phyloP scores from a whole-genome alignment of 2,113 vertebrate genomes.

The Columba janthina region DNA sequence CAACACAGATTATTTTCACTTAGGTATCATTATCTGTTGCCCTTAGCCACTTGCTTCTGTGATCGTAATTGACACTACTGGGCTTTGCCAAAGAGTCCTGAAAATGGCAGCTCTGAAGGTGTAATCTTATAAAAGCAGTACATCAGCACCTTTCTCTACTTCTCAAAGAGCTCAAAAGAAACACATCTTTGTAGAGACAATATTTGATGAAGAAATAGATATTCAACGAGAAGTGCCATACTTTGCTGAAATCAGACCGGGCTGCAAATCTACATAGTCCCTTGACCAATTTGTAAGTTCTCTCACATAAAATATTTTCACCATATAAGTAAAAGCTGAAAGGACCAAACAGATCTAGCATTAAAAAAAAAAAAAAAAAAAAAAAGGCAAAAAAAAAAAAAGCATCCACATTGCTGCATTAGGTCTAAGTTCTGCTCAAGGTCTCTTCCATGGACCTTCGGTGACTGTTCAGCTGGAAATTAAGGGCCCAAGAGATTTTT shows the following conservation, averaged over 20 bases:
- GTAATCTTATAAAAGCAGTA: background rate
- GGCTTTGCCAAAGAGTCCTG: background rate
- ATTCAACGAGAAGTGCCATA: background rate
- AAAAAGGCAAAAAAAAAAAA: background rate
- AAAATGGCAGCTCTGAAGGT: background rate
- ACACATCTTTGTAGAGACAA: background rate
- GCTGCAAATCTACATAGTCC: background rate
- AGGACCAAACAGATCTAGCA: background rate
- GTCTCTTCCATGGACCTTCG: background rate
- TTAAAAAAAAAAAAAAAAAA: background rate
- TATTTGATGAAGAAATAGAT: background rate
- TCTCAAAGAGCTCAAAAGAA: background rate
- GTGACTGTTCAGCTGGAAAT: conserved; percentile 37
- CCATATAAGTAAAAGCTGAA: background rate
- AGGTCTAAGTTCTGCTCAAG: conserved; percentile 27
- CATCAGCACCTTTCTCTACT: background rate
- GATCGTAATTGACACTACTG: background rate
- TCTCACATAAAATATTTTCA: background rate
- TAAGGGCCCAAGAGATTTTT: conserved; percentile 13
- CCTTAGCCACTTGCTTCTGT: background rate
- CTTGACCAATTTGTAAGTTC: background rate
- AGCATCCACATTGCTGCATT: background rate
- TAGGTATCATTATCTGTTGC: background rate
- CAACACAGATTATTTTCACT: background rate
- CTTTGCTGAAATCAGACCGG: background rate